These are phyloP conservation scores for Oryctes rhinoceros DNA, from an alignment of 1,140 invertebrate genomes.

Conservation along the genomic window DNA sequence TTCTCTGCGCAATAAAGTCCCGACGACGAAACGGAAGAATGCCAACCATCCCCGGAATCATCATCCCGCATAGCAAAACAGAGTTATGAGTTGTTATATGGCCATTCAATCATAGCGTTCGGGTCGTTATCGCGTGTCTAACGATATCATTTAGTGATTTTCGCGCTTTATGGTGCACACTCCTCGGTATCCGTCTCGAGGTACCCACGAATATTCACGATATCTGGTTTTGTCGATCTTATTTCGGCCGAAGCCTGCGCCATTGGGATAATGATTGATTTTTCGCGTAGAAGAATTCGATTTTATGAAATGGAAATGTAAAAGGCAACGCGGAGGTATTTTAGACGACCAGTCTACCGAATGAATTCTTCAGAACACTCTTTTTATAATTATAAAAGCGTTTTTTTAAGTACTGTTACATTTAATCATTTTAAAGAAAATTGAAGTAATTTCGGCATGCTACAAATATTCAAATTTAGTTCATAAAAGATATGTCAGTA, in stretches of 20 bases:
- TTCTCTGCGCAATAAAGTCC: constrained; percentile 49
- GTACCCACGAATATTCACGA: not conserved
- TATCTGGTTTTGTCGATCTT: not conserved
- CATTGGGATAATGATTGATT: not conserved
- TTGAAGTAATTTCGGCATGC: no score
- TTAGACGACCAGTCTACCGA: no score
- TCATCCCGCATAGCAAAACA: constrained; percentile 51
- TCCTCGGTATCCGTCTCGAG: not conserved
- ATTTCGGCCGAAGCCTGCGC: not conserved
- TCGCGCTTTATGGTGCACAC: constrained; percentile 33
- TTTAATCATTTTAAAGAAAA: no score
- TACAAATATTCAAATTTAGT: no score
- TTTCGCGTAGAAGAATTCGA: constrained; percentile 1
- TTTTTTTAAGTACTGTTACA: no score
- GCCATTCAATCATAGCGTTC: constrained; percentile 50
- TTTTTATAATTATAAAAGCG: no score
- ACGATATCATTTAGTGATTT: constrained; percentile 47
- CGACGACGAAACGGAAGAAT: constrained; percentile 45
- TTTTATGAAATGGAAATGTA: no score
- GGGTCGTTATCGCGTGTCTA: constrained; percentile 48
- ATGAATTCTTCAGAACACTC: no score
- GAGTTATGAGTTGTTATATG: constrained; percentile 55
- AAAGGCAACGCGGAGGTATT: no score
- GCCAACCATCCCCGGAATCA: constrained; percentile 49
- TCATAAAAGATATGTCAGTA: no score